Conservation (phyloP, 2,797 vertebrate species). For the Margarornis squamiger region DNA sequence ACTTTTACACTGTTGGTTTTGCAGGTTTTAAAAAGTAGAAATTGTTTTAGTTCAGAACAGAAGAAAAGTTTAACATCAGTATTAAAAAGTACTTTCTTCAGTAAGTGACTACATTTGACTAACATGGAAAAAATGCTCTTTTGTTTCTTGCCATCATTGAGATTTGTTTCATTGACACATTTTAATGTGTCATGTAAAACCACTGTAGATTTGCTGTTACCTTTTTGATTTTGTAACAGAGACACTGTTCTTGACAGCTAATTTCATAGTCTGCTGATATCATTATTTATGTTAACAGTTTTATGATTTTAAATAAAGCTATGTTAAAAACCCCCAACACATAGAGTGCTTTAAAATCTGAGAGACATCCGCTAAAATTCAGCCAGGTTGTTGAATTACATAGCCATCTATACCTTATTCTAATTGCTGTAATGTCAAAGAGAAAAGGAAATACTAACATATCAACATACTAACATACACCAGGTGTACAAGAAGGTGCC, state of each 20-base stretch:
- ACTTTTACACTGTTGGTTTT: constrained; percentile 47
- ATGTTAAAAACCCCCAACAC: background rate
- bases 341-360: background rate
- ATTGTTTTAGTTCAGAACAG: constrained; percentile 62
- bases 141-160: constrained; percentile 37
- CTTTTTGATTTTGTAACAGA: background rate
- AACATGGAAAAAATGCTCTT: constrained; percentile 28
- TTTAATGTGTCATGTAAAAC: background rate
- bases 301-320: background rate
- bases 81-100: constrained; percentile 55
- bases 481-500: background rate
- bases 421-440: background rate
- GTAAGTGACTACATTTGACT: constrained; percentile 64
- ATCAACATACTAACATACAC: background rate
- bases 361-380: background rate
- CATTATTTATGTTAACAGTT: background rate
- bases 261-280: background rate
- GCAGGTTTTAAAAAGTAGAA: constrained; percentile 53
- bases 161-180: constrained; percentile 33
- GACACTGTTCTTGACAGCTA: background rate
- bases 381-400: background rate
- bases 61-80: constrained; percentile 56
- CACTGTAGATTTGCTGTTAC: background rate
- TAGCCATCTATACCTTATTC: background rate
- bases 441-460: background rate